Percentiles rank a stretch among this genome's conserved stretches.
phyloP scores from a whole-genome alignment of 2,113 vertebrate species.

The Myotis davidii region DNA sequence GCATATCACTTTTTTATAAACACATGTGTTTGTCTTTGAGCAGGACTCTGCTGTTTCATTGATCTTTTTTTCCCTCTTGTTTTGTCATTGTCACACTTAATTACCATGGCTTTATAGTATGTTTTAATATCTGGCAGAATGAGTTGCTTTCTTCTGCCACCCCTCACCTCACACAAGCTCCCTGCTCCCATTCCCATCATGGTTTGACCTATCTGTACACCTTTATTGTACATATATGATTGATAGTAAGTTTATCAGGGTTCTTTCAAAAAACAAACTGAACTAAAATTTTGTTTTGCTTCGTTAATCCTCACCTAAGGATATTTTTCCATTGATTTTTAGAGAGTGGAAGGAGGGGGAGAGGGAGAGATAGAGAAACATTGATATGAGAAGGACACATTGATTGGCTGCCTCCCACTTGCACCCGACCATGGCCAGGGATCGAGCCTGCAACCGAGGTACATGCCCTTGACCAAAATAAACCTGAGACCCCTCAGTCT shows the following conservation, averaged over 20 bases:
- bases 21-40: conserved; percentile 17
- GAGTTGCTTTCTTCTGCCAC: neutral
- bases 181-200: fast-evolving
- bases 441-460: too few relatives aligned
- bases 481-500: too few relatives aligned
- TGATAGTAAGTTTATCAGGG: neutral
- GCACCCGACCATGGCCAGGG: too few relatives aligned
- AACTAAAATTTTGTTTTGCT: neutral
- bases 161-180: neutral
- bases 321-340: too few relatives aligned
- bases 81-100: neutral
- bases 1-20: neutral
- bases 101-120: neutral
- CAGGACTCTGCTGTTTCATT: neutral
- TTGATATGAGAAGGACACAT: too few relatives aligned
- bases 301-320: too few relatives aligned
- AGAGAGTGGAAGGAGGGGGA: too few relatives aligned
- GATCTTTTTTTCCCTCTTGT: neutral
- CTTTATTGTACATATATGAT: neutral
- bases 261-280: neutral
- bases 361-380: too few relatives aligned
- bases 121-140: neutral
- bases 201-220: neutral
- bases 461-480: too few relatives aligned
- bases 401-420: too few relatives aligned